Evolutionary conservation across 2,888 invertebrate genomes (phyloP), one percentile per base, ranked within the genome.

Genomic region (Ophion costatus): DNA sequence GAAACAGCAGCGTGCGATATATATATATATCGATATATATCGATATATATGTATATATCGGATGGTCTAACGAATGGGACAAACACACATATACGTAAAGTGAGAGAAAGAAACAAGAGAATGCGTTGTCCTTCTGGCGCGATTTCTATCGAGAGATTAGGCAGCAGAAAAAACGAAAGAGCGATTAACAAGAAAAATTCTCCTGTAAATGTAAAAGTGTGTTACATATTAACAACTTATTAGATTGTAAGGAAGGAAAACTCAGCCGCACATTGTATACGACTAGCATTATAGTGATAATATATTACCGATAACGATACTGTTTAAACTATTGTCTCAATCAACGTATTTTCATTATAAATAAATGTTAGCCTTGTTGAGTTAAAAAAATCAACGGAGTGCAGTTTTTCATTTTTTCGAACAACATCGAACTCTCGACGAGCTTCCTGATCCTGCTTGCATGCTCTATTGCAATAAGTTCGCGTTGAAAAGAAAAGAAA

Each of bases 311-410:
- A 93, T 93, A 93, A 93, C 90, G 90, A 93, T 93, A 93, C 91
- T 94, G 93, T 94, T 94, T 92, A 93, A 93, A 93, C 92, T 92
- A 93, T 93, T 93, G 93, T 94, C 93, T 93, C 93, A 93, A 93
- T 93, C 92, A 93, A 93, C 93, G 93, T 94, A 94, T 94, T 94
- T 94, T 94, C 93, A 93, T 93, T 93, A 93, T 93, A 92, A 94
- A 94, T 94, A 94, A 94, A 94, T 94, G 93, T 94, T 94, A 94
- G 93, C 92, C 91, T 93, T 93, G 93, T 93, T 93, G 93, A 94
- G 92, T 94, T 94, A 93, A 93, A 93, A 91, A 79, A 83, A 86
- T 89, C 88, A 88, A 82, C 80, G 82, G 42, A 80, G 66, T 87
- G 80, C 71, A 66, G 88, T 85, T 81, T 87, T 86, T 83, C 82